Evolutionary conservation across 2,888 invertebrate genomes (phyloP), one percentile per base, ranked within the genome.

Genomic region (Lysandra bellargus): DNA sequence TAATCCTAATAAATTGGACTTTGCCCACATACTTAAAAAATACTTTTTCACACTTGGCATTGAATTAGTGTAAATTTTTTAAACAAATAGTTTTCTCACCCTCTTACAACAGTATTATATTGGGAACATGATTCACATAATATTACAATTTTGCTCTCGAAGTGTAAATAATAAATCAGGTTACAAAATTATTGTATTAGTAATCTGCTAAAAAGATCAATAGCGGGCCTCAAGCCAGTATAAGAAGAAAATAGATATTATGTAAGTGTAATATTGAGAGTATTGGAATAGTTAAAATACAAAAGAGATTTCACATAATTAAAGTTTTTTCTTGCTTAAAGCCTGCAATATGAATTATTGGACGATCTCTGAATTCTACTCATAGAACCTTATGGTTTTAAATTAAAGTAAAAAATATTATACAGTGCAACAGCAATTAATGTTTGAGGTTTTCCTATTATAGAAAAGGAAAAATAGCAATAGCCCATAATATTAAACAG

Each of bases 1-100:
- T 23, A 9, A 40, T 74, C 44, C 44, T 74, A 74, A n/a, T 73
- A 44, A 7, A 74, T n/a, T 74, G 74, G 74, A 74, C 74, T 74
- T 74, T 74, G 74, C 74, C 44, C 74, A 74, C 17, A 7, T 2
- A 23, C 3, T 44, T 73, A 40, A 44, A 74, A 44, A 44, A 5
- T 44, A 74, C 23, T n/a, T 23, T 30, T 44, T 9, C 2, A 37
- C 1, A 73, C 7, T 17, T 33, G 12, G 12, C 23, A 33, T 4
- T 14, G 4, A 69, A 33, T 69, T 69, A 30, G 3, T 9, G 0
- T 30, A 9, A 12, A 1, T 64, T 12, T 12, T 30, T 69, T 5
- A 33, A 14, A 14, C 5, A 33, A 33, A 69, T 33, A 33, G 9
- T 64, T n/a, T 60, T n/a, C 23, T 61, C 61, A 9, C 23, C 23